These are phyloP conservation scores for Saguinus midas DNA, from an alignment of 2,113 vertebrate species.

Conservation along the genomic window DNA sequence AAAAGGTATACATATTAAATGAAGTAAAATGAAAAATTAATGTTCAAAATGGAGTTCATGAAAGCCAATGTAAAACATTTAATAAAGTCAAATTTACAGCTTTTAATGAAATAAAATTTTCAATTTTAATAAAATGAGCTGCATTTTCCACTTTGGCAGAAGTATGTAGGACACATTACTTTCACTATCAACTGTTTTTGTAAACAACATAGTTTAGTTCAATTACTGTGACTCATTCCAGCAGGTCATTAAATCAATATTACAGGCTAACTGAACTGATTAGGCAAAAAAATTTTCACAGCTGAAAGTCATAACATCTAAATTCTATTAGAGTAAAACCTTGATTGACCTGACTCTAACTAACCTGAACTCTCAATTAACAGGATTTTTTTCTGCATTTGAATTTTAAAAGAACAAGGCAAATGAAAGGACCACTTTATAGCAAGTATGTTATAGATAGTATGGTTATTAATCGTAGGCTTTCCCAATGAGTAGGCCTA, in stretches of 20 bases:
- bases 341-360: constrained; percentile 42
- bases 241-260: constrained; percentile 53
- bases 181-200: constrained; percentile 45
- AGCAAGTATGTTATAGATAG: background rate
- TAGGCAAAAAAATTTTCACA: background rate
- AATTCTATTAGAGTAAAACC: constrained; percentile 33
- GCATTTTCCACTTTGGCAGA: background rate
- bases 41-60: background rate
- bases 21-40: constrained; percentile 41
- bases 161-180: constrained; percentile 35
- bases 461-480: background rate
- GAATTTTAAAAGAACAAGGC: constrained; percentile 42
- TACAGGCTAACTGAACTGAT: constrained; percentile 41
- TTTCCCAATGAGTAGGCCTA: background rate
- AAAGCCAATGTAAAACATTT: background rate
- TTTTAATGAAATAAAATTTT: background rate
- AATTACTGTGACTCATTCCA: constrained; percentile 46
- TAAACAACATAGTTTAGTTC: constrained; percentile 59
- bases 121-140: constrained; percentile 32
- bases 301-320: constrained; percentile 47
- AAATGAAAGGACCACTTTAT: background rate
- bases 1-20: background rate
- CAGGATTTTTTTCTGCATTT: background rate
- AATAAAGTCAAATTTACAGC: background rate
- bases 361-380: constrained; percentile 48